phyloP scores from a whole-genome alignment of 2,113 vertebrate species.

The Rhynchopsitta pachyrhyncha region DNA sequence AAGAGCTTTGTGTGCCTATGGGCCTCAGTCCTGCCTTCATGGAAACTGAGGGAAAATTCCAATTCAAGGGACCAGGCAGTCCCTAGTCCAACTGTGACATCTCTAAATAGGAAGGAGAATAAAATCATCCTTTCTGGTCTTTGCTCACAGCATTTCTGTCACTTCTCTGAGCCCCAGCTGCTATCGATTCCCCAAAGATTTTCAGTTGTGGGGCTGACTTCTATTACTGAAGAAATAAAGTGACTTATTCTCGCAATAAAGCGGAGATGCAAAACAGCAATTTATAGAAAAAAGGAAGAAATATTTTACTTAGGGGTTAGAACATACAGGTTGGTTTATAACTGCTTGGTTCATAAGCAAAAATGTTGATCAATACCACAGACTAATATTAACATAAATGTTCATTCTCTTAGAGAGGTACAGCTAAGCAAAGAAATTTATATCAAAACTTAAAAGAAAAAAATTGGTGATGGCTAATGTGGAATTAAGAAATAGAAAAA shows the following conservation, averaged over 20 bases:
- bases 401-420: background rate
- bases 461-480: background rate
- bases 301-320: background rate
- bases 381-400: background rate
- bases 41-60: background rate
- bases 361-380: constrained; percentile 2
- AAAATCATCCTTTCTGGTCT: background rate
- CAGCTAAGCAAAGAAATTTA: background rate
- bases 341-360: background rate
- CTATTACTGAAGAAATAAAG: background rate
- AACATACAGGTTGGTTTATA: background rate
- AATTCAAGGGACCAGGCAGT: background rate
- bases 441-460: background rate
- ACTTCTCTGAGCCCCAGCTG: background rate
- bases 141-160: background rate
- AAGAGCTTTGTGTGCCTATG: background rate
- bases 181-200: background rate
- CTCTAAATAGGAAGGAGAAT: background rate
- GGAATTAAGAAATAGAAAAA: background rate
- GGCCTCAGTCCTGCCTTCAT: background rate
- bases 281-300: background rate
- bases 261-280: background rate
- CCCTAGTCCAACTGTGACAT: background rate
- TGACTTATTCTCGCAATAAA: background rate
- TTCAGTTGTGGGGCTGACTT: background rate